Evolutionary conservation across 2,888 invertebrate genomes (phyloP).

Genomic region (Drosophila trichaetosa): DNA sequence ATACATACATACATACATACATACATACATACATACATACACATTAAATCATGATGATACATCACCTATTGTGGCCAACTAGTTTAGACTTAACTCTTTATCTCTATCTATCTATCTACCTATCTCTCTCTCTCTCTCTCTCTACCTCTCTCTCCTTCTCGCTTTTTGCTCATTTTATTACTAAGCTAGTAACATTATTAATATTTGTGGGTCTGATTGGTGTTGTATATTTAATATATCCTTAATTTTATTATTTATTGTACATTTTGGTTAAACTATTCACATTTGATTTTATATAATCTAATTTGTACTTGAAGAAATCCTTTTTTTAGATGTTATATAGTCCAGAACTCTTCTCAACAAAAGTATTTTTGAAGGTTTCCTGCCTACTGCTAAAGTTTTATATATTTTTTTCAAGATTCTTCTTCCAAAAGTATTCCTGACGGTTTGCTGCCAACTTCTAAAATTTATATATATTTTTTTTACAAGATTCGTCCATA

Average conservation of each 20-base stretch:
- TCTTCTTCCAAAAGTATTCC: not conserved
- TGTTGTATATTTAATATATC: too few relatives aligned
- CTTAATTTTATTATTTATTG: too few relatives aligned
- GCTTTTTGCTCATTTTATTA: not conserved
- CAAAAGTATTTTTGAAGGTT: not conserved
- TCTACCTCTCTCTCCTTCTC: not conserved
- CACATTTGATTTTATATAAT: not conserved
- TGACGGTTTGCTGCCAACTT: not conserved
- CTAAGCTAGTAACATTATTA: too few relatives aligned
- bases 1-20: not conserved
- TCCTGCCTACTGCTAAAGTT: not conserved
- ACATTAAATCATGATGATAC: conserved; percentile 1
- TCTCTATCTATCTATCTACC: not conserved
- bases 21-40: not conserved
- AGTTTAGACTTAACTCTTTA: not conserved
- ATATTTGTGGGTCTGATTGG: too few relatives aligned
- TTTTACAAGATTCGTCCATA: not conserved
- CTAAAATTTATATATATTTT: not conserved
- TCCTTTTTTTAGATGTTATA: too few relatives aligned
- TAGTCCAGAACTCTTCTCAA: too few relatives aligned
- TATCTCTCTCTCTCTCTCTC: not conserved
- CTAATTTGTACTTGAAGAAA: not conserved
- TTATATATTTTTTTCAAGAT: not conserved
- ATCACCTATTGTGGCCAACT: not conserved
- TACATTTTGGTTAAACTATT: too few relatives aligned